Percentiles rank a stretch among this genome's conserved stretches.
phyloP scores from a whole-genome alignment of 2,797 vertebrate species.

The Synanceia verrucosa region DNA sequence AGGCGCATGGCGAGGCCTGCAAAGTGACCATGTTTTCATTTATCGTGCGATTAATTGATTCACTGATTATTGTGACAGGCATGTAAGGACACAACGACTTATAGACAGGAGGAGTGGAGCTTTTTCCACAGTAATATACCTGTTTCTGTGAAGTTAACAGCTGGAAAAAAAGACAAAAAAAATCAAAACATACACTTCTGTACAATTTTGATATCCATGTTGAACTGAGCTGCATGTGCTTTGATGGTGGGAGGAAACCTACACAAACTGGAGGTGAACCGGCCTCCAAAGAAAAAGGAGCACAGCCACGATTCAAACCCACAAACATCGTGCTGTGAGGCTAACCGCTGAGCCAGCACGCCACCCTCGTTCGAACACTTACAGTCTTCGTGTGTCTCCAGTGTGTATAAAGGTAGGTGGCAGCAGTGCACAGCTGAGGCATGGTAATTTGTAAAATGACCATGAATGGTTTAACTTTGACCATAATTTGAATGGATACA shows the following conservation, averaged over 20 bases:
- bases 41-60: too few species aligned
- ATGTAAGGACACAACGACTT: too few species aligned
- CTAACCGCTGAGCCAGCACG: slow-evolving; percentile 26
- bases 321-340: slow-evolving; percentile 34
- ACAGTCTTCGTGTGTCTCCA: slow-evolving; percentile 23
- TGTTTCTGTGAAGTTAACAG: neutral
- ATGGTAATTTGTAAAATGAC: slow-evolving; percentile 5
- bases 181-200: slow-evolving; percentile 7
- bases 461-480: neutral
- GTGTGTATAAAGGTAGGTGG: neutral
- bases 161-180: neutral
- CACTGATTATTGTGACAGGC: too few species aligned
- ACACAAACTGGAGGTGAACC: slow-evolving; percentile 35
- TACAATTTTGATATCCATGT: slow-evolving; percentile 13
- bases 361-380: slow-evolving; percentile 22
- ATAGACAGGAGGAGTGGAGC: too few species aligned
- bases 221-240: slow-evolving; percentile 29
- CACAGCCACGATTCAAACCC: slow-evolving; percentile 26
- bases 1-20: too few species aligned
- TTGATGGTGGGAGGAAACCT: slow-evolving; percentile 25
- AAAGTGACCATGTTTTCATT: too few species aligned
- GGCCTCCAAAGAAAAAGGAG: slow-evolving; percentile 22
- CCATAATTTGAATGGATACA: slow-evolving; percentile 7
- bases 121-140: neutral
- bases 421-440: neutral